Percentiles rank a stretch among this genome's conserved stretches.
These are phyloP conservation scores for Xenus cinereus DNA, from an alignment of 2,113 vertebrate species.

Conservation along the genomic window DNA sequence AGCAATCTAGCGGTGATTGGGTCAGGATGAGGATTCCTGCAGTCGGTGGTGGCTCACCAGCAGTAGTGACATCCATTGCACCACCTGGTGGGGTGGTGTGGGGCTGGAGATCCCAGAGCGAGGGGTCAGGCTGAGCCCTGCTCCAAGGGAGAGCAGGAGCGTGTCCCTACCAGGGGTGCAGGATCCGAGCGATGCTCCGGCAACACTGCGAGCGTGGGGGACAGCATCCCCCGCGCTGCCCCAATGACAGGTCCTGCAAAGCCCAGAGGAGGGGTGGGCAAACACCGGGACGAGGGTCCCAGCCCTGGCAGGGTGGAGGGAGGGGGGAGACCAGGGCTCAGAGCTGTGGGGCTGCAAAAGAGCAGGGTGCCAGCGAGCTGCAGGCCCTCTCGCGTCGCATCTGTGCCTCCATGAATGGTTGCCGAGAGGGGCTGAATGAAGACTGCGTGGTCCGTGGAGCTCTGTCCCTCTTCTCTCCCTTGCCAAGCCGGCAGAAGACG, in stretches of 20 bases:
- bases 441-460: background rate
- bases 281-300: background rate
- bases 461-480: background rate
- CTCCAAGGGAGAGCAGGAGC: background rate
- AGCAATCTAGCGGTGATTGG: fast-evolving
- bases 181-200: background rate
- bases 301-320: too few species aligned
- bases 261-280: background rate
- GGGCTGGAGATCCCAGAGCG: fast-evolving
- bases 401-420: background rate
- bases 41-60: background rate
- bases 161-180: background rate
- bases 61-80: too few species aligned
- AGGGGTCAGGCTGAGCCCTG: fast-evolving
- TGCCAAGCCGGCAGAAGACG: background rate
- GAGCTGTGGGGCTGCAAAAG: background rate
- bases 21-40: background rate
- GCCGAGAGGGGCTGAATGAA: background rate
- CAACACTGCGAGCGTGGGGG: too few species aligned
- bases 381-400: fast-evolving
- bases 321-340: background rate
- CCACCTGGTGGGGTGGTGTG: background rate
- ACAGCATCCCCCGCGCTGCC: background rate
- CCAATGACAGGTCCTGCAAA: background rate
- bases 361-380: background rate